These are phyloP conservation scores for Peromyscus nudipes DNA, from an alignment of 2,797 vertebrate species.

Conservation along the genomic window DNA sequence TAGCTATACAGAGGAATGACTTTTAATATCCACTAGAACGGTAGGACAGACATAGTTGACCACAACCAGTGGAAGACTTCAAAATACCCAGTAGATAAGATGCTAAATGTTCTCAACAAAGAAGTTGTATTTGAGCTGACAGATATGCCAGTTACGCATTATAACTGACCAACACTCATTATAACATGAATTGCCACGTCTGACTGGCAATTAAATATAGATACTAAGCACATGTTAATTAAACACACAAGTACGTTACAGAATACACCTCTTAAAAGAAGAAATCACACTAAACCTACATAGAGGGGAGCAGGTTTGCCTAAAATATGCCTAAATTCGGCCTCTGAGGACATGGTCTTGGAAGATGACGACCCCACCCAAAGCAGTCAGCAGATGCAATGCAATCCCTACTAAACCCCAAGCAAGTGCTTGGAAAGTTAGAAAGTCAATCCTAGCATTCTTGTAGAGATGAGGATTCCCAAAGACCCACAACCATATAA, in stretches of 20 bases:
- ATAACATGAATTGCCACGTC: not conserved
- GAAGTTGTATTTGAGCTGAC: not conserved
- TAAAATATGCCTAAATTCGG: conserved; percentile 48
- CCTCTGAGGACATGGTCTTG: conserved; percentile 1
- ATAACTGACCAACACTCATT: not conserved
- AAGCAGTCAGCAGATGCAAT: not conserved
- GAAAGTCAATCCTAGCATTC: not conserved
- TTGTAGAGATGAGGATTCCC: not conserved
- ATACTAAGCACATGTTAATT: not conserved
- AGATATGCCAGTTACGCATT: not conserved
- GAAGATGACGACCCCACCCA: not conserved
- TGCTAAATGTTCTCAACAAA: not conserved
- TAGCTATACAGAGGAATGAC: not conserved
- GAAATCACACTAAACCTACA: not conserved
- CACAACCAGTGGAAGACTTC: not conserved
- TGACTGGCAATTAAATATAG: not conserved
- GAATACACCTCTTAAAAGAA: not conserved
- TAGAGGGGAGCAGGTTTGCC: conserved; percentile 64
- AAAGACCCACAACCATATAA: not conserved
- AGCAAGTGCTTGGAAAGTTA: not conserved
- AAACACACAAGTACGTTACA: not conserved
- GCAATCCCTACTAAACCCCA: not conserved
- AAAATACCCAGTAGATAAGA: not conserved
- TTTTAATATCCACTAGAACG: not conserved
- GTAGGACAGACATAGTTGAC: not conserved